Evolutionary conservation across 2,888 invertebrate genomes (phyloP).

Genomic region (Dinocampus coccinellae): DNA sequence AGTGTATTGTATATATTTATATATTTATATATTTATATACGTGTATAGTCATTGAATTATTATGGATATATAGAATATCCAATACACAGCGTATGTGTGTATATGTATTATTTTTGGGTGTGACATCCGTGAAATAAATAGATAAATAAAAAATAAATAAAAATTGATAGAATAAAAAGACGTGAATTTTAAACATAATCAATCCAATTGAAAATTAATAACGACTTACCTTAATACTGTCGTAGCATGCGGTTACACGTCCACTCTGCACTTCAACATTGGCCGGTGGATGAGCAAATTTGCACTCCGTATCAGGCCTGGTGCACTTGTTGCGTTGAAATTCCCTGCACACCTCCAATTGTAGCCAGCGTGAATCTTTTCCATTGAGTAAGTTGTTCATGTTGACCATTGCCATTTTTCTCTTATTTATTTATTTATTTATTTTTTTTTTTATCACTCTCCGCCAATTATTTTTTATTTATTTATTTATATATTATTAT

Average conservation of each 20-base stretch:
- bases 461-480: conserved; percentile 12
- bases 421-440: no score
- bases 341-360: conserved; percentile 99
- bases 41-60: conserved; percentile 5
- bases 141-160: not conserved
- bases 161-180: no score
- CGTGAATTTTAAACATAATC: no score
- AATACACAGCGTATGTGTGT: not conserved
- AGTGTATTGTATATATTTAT: conserved; percentile 4
- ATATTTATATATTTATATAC: not conserved
- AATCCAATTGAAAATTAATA: conserved; percentile 6
- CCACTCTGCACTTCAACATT: conserved; percentile 99
- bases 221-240: conserved; percentile 98
- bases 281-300: conserved; percentile 99
- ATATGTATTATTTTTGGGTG: not conserved
- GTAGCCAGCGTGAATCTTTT: conserved; percentile 99
- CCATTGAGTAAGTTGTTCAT: conserved; percentile 97
- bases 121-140: not conserved
- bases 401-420: conserved; percentile 88
- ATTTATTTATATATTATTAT: no score
- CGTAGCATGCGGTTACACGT: conserved; percentile 99
- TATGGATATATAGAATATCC: not conserved
- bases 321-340: conserved; percentile 99
- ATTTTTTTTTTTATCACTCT: conserved; percentile 35
- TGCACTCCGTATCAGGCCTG: conserved; percentile 99